Evolutionary conservation across 2,797 vertebrate genomes (phyloP).

Genomic region (Xyrichtys novacula): DNA sequence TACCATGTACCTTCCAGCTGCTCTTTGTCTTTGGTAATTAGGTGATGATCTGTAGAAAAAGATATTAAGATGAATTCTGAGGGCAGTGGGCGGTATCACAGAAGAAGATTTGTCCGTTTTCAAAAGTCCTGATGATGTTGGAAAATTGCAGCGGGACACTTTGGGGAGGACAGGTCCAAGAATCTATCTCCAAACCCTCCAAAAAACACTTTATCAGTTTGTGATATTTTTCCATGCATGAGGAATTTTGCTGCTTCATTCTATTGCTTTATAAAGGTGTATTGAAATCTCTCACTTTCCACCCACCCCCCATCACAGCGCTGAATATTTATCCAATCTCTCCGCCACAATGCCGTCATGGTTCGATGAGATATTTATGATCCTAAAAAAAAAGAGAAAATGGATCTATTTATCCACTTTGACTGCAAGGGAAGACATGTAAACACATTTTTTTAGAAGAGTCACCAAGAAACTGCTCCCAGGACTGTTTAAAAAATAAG

Average conservation of each 20-base stretch:
- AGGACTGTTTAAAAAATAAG: conserved; percentile 26
- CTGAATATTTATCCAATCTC: conserved; percentile 73
- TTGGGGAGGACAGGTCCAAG: conserved; percentile 44
- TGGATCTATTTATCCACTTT: conserved; percentile 57
- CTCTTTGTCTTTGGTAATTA: conserved; percentile 80
- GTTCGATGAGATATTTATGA: conserved; percentile 72
- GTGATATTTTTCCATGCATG: conserved; percentile 42
- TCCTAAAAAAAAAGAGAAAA: conserved; percentile 66
- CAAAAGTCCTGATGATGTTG: conserved; percentile 49
- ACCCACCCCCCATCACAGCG: conserved; percentile 40
- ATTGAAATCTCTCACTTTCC: conserved; percentile 69
- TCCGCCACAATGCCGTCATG: conserved; percentile 38
- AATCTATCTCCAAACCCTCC: conserved; percentile 68
- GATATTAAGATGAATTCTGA: conserved; percentile 76
- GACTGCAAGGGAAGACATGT: conserved; percentile 41
- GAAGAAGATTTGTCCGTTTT: conserved; percentile 54
- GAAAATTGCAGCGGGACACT: conserved; percentile 50
- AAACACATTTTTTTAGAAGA: conserved; percentile 54
- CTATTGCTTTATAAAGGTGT: conserved; percentile 63
- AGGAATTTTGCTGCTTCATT: conserved; percentile 57
- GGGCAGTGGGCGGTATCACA: conserved; percentile 62
- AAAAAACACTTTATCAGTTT: conserved; percentile 58
- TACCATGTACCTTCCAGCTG: conserved; percentile 78
- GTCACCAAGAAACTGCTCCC: conserved; percentile 12
- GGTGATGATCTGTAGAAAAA: conserved; percentile 77